Base-by-base conservation (phyloP, 2,113 vertebrate genomes). In the Kryptolebias marmoratus region DNA sequence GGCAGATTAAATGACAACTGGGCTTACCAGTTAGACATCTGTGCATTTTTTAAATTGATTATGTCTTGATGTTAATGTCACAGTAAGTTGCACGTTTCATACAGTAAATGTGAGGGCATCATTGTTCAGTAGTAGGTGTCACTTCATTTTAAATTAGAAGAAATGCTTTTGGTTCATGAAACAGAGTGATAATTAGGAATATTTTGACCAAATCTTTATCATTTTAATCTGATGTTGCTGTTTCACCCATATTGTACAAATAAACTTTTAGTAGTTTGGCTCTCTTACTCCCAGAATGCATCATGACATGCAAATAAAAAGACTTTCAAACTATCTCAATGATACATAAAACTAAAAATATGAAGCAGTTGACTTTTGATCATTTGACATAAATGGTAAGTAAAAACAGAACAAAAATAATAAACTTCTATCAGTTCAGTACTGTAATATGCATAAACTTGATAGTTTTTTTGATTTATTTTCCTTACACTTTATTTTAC, bases 251-350 rank as follows among this genome's bases (percentile, higher is more conserved):
- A 36, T 36, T 36, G 7, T 36, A 36, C 7, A 7, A 36, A 36
- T 36, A 36, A 3, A 36, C 32, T 36, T 36, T 36, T 4, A 36
- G 63, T 68, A 39, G 68, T 67, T 65, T 82, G 36, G 67, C 57
- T 64, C 31, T 64, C 32, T 4, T 7, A 36, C 3, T 57, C 16
- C 70, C 57, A 13, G 66, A 30, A 48, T 75, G 70, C 55, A 57
- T 75, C 80, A 71, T 39, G 18, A 16, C 15, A 68, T 64, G 75
- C 53, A 22, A 58, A 65, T 54, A 60, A 32, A 54, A 69, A 32
- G 65, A 45, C 7, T 36, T 36, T 36, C 65, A 47, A 30, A 67
- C 59, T 60, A 53, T 18, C 61, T 32, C 68, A 58, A 56, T 22
- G 22, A 22, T 22, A 22, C 22, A 22, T 22, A 22, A 22, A 22